Conservation (phyloP, 2,888 invertebrate genomes). For the Flexamia atlantica region DNA sequence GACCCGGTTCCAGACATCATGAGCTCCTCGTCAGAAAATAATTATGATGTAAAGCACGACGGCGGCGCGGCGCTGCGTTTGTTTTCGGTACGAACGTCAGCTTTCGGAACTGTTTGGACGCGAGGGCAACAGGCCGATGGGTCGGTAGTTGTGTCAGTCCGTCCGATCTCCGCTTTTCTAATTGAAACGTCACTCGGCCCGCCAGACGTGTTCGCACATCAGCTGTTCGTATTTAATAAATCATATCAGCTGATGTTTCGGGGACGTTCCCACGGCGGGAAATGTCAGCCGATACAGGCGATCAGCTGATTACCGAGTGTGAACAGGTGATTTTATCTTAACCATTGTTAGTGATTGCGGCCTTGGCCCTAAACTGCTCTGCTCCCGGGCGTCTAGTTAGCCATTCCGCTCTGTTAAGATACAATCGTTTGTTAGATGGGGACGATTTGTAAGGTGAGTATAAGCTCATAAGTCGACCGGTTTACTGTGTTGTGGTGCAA, state of each 20-base stretch:
- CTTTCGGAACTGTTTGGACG: constrained; percentile 37
- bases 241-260: constrained; percentile 55
- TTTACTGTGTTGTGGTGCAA: too few species aligned
- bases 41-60: constrained; percentile 49
- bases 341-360: constrained; percentile 47
- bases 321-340: constrained; percentile 54
- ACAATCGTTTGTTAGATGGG: background rate
- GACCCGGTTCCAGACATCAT: constrained; percentile 3
- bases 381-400: constrained; percentile 26
- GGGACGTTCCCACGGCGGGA: constrained; percentile 54
- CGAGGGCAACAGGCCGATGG: constrained; percentile 37
- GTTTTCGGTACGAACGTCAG: constrained; percentile 25
- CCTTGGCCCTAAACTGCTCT: constrained; percentile 43
- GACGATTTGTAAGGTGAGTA: background rate
- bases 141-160: constrained; percentile 23
- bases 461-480: too few species aligned
- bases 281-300: constrained; percentile 49
- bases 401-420: background rate
- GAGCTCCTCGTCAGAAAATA: constrained; percentile 38
- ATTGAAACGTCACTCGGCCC: constrained; percentile 52
- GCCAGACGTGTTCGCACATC: constrained; percentile 40
- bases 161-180: constrained; percentile 27
- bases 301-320: constrained; percentile 41
- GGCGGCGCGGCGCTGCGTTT: constrained; percentile 8
- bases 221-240: constrained; percentile 57